phyloP scores from a whole-genome alignment of 37 sponge, comb jelly and placozoan genomes.

The Eunapius fragilis region DNA sequence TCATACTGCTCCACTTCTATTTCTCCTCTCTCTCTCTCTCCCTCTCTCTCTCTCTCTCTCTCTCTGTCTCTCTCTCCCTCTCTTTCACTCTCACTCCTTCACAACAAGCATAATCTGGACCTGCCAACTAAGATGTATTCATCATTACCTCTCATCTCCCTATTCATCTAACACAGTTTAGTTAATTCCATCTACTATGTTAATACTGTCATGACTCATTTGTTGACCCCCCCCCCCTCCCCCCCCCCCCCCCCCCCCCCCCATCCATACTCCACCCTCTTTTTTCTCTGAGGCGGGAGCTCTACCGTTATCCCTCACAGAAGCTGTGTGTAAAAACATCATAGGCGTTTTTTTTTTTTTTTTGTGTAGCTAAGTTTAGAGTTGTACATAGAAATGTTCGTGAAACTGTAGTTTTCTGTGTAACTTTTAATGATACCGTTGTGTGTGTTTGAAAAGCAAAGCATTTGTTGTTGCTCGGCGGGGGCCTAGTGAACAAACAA shows the following conservation, averaged over 20 bases:
- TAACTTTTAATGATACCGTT: background rate
- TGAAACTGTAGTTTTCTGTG: background rate
- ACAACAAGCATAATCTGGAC: background rate
- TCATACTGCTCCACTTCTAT: background rate
- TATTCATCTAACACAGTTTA: background rate
- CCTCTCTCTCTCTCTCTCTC: constrained; percentile 14
- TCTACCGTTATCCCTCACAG: background rate
- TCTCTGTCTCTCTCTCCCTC: background rate
- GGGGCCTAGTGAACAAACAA: background rate
- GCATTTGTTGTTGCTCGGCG: background rate
- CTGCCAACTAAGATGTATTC: background rate
- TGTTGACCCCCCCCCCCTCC: background rate
- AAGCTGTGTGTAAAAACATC: background rate
- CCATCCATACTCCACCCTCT: background rate
- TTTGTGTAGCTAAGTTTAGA: background rate
- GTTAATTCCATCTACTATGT: background rate
- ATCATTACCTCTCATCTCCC: background rate
- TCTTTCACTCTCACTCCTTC: background rate
- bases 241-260: background rate
- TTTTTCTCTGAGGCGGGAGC: background rate
- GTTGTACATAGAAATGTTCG: background rate
- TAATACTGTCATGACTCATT: background rate
- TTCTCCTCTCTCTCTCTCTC: background rate
- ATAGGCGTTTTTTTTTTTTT: background rate
- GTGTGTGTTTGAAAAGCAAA: background rate